These are phyloP conservation scores for Meta bourneti DNA, from an alignment of 2,888 invertebrate genomes.

Conservation along the genomic window DNA sequence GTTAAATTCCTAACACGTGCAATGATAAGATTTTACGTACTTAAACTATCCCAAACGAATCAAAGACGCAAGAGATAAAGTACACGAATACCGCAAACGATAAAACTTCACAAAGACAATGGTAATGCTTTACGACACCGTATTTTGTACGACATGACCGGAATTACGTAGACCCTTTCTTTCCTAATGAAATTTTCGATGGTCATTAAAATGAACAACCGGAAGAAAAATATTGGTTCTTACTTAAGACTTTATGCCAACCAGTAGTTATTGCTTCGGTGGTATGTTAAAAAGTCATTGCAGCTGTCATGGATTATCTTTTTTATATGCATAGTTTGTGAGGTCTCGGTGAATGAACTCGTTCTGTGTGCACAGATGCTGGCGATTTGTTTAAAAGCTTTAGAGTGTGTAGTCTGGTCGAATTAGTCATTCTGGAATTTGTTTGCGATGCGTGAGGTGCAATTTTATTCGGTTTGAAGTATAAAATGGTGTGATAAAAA, in stretches of 20 bases:
- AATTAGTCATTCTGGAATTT: slow-evolving; percentile 32
- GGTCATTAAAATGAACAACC: background rate
- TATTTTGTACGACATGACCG: background rate
- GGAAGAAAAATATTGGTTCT: slow-evolving; percentile 7
- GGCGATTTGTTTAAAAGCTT: slow-evolving; percentile 20
- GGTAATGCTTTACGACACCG: background rate
- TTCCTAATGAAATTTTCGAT: slow-evolving; percentile 12
- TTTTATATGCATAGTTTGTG: background rate
- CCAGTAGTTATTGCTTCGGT: slow-evolving; percentile 11
- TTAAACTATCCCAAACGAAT: background rate
- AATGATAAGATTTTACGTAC: too few relatives aligned
- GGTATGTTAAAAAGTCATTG: slow-evolving; percentile 22
- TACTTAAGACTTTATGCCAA: background rate
- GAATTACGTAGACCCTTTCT: background rate
- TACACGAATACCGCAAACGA: background rate
- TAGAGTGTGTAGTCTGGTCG: background rate
- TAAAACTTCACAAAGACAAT: background rate
- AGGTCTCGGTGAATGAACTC: slow-evolving; percentile 43
- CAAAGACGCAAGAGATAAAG: background rate
- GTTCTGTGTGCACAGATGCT: slow-evolving; percentile 20
- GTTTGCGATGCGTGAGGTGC: background rate
- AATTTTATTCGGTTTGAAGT: background rate
- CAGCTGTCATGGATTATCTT: slow-evolving; percentile 23
- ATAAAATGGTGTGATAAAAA: too few relatives aligned
- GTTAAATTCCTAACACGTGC: too few relatives aligned